Base-by-base conservation (phyloP, 2,113 vertebrate species). In the Dipodomys merriami region DNA sequence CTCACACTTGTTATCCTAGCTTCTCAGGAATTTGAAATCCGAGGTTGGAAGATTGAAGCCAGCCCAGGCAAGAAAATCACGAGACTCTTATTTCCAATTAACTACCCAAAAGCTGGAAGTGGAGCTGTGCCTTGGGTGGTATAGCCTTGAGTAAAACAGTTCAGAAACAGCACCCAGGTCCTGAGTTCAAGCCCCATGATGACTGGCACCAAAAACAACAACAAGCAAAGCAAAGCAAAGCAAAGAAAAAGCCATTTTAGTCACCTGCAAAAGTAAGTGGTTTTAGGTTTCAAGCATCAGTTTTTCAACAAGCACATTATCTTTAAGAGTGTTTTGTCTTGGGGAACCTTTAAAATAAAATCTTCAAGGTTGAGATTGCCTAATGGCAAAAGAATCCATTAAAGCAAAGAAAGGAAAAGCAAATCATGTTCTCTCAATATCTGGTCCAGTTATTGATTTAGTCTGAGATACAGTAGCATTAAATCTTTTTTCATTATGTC, bases 381-480 rank as follows among this genome's bases (percentile, higher is more conserved):
- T 91, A 93, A 71, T 35, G 84, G 27, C 88, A 95, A 95, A 95
- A 97, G 44, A 97, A 97, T 91, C 91, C 84, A 97, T 97, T 98
- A 94, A 94, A 95, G 76, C 64, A 83, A 93, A 94, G 92, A 83
- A 97, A 97, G 91, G 93, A 97, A 96, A 96, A 96, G 88, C 96
- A 96, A 97, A 97, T 97, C 95, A 97, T 95, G 81, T 96, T 96
- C 90, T 97, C 73, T 97, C 97, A 95, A 95, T 97, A 97, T 96
- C 93, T 95, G 93, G 93, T 97, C 95, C 96, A 96, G 81, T 94
- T 98, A 98, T 98, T 97, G 97, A 98, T 97, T 97, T 96, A 97
- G 95, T 97, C 96, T 97, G 92, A 94, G 91, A 96, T 94, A 95
- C 65, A 25, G 44, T 85, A 96, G 90, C 94, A 97, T 94, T 98